These are phyloP conservation scores for Sterrhoptilus dennistouni DNA, from an alignment of 2,113 vertebrate species.

Conservation along the genomic window DNA sequence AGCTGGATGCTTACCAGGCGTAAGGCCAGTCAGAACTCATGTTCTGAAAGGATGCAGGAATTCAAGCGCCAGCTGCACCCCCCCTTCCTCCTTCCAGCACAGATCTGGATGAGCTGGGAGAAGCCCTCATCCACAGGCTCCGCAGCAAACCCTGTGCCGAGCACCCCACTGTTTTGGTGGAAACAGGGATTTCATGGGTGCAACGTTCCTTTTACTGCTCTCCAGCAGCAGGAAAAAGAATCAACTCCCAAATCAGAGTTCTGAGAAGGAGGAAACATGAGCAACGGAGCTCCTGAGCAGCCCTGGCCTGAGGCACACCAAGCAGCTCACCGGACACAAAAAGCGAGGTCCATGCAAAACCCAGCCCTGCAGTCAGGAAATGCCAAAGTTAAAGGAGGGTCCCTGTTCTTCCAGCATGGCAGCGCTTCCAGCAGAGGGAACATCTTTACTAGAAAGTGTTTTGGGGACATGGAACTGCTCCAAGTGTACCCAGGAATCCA, in stretches of 20 bases:
- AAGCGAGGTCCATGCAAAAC: slow-evolving; percentile 16
- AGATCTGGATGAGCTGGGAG: background rate
- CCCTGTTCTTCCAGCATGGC: background rate
- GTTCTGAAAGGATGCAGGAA: background rate
- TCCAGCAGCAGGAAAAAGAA: background rate
- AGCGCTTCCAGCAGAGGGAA: accelerated
- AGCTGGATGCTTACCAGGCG: accelerated
- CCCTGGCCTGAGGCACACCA: background rate
- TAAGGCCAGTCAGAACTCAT: background rate
- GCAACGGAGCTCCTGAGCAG: background rate
- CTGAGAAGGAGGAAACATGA: slow-evolving; percentile 13
- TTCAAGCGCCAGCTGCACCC: background rate
- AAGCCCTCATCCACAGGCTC: background rate
- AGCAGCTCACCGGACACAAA: background rate
- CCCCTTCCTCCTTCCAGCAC: slow-evolving; percentile 30
- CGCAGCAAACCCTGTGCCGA: background rate
- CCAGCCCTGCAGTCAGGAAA: background rate
- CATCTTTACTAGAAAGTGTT: background rate
- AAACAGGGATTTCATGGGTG: accelerated
- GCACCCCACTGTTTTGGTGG: background rate
- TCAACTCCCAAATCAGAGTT: background rate
- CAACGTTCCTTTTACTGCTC: background rate
- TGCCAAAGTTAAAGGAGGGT: slow-evolving; percentile 47
- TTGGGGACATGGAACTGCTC: background rate
- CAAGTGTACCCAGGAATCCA: too few species aligned